Base-by-base conservation (phyloP, 37 sponge, comb jelly and placozoan genomes). In the Mnemiopsis leidyi region DNA sequence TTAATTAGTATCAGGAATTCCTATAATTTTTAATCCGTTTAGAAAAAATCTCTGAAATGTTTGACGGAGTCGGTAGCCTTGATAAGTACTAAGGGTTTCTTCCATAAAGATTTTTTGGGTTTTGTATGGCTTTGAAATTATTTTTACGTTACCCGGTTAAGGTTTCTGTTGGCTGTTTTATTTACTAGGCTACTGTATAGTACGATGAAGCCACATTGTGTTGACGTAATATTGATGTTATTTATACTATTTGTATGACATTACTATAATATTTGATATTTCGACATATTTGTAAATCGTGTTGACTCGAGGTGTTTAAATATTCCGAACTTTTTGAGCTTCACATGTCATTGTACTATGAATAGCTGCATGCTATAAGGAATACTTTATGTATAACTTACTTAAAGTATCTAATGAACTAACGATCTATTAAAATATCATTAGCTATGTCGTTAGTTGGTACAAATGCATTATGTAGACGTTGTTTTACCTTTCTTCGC, bases 251-350 rank as follows among this genome's bases (percentile, higher is more conserved):
- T 77, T 77, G 79, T 77, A 77, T 34, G 32, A 77, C 32, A 71
- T 29, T 71, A 77, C 16, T 32, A 34, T 9, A 77, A 33, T 77
- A 77, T 77, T 77, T 77, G 79, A 77, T 77, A 77, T 77, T 77
- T 77, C 61, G 61, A 48, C 61, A 48, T 48, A 48, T 48, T 48
- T 48, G 13, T 48, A 48, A 48, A 48, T 13, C 13, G 61, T 48
- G 13, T 13, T 5, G 5, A 48, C 61, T 48, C 61, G 61, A 18
- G 61, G 61, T 48, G 61, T 48, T 48, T 48, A 48, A 5, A 48
- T 48, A 18, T n/a, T 48, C 13, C 61, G 61, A 48, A 5, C 13
- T 48, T 48, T 5, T 48, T 48, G 61, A 48, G 61, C 61, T 48
- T 48, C 61, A 48, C 9, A 48, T n/a, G n/a, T n/a, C n/a, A n/a